phyloP scores from a whole-genome alignment of 2,888 invertebrate genomes.

The Lymantria monacha region DNA sequence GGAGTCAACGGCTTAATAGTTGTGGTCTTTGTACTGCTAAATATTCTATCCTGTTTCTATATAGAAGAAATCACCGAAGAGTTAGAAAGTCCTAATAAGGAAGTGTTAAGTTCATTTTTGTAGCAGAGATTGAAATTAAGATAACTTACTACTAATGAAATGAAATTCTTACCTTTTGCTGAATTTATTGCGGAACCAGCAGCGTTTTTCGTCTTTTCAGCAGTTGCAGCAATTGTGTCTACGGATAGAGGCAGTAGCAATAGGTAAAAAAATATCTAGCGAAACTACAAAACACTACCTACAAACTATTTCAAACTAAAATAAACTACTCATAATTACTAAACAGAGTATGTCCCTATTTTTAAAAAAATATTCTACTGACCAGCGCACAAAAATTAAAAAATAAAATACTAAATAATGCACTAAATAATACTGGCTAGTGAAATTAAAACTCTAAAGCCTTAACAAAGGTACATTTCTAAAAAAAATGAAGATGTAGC shows the following conservation, averaged over 20 bases:
- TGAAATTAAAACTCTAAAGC: neutral
- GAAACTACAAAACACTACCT: neutral
- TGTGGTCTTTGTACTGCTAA: slow-evolving; percentile 46
- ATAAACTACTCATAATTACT: no score
- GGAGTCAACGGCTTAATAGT: slow-evolving; percentile 45
- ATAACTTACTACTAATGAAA: neutral
- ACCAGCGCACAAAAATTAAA: neutral
- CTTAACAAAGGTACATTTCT: neutral
- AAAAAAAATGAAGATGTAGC: neutral
- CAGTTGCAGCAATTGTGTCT: slow-evolving; percentile 69
- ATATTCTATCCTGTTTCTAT: neutral
- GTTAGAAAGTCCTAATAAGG: neutral
- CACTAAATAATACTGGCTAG: neutral
- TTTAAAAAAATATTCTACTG: neutral
- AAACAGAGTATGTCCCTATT: no score
- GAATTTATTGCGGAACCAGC: slow-evolving; percentile 71
- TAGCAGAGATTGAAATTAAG: no score
- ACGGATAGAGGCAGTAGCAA: slow-evolving; percentile 27
- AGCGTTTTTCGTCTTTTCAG: slow-evolving; percentile 71
- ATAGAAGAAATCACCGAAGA: neutral
- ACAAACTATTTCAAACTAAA: neutral
- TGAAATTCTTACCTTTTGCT: slow-evolving; percentile 64
- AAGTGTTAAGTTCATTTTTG: neutral
- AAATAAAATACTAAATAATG: neutral
- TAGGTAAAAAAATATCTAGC: slow-evolving; percentile 4